These are phyloP conservation scores for Iselma pallidipennis DNA, from an alignment of 2,888 invertebrate species.

Conservation along the genomic window DNA sequence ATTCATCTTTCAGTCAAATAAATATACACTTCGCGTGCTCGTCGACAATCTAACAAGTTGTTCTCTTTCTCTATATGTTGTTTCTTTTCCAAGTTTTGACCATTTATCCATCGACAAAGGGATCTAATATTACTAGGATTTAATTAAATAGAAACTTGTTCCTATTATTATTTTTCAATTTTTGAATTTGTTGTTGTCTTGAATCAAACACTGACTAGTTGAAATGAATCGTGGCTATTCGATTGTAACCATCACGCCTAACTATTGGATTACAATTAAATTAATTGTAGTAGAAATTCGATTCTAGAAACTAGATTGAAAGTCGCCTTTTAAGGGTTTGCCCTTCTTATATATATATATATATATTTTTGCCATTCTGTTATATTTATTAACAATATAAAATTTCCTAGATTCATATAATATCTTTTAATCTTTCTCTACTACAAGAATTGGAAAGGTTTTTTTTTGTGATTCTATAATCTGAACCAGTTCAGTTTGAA, in stretches of 20 bases:
- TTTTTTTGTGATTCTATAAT: background rate
- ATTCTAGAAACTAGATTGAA: background rate
- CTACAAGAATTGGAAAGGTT: background rate
- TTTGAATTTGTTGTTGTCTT: background rate
- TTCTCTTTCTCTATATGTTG: background rate
- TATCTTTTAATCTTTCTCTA: background rate
- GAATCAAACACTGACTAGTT: background rate
- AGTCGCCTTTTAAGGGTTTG: background rate
- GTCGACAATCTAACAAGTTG: background rate
- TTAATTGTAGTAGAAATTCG: slow-evolving; percentile 1
- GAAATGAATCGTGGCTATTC: background rate
- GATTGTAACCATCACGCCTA: no score
- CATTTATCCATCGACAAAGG: background rate
- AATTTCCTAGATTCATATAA: background rate
- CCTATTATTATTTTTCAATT: background rate
- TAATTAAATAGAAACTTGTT: background rate
- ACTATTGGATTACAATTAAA: background rate
- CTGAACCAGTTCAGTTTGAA: background rate
- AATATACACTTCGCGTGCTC: background rate
- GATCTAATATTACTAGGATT: background rate
- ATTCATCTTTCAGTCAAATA: no score
- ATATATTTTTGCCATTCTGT: no score
- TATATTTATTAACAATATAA: background rate
- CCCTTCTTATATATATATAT: background rate
- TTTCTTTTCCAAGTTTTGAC: background rate